These are phyloP conservation scores for Triplophysa tibetana DNA, from an alignment of 2,113 vertebrate species.

Conservation along the genomic window DNA sequence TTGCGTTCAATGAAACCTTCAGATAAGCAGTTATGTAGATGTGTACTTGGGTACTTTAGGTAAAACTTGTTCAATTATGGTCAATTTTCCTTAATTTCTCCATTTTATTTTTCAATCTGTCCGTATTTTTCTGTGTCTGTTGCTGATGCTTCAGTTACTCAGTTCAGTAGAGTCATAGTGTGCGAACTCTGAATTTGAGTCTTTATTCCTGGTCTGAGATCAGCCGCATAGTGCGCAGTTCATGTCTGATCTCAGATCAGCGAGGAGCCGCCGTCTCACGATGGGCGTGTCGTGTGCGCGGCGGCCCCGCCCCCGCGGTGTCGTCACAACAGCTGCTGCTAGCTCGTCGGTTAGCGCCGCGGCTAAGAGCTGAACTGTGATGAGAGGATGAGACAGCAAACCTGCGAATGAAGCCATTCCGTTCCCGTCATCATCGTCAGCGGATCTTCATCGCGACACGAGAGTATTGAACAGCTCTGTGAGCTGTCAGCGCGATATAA, in stretches of 20 bases:
- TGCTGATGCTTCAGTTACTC: too few relatives aligned
- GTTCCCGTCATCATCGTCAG: background rate
- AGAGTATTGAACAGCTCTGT: background rate
- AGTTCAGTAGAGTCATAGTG: too few relatives aligned
- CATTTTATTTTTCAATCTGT: too few relatives aligned
- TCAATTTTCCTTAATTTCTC: too few relatives aligned
- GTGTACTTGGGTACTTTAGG: too few relatives aligned
- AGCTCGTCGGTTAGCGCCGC: constrained; percentile 41
- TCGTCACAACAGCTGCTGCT: constrained; percentile 56
- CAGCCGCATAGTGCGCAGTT: too few relatives aligned
- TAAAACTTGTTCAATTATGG: too few relatives aligned
- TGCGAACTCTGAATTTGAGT: too few relatives aligned
- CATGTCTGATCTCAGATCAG: background rate
- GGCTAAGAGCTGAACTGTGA: constrained; percentile 50
- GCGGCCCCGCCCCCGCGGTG: constrained; percentile 42
- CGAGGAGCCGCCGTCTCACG: background rate
- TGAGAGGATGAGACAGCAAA: constrained; percentile 77
- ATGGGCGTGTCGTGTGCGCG: constrained; percentile 54
- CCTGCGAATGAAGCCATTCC: constrained; percentile 49
- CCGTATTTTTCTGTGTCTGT: too few relatives aligned
- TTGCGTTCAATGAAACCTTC: too few relatives aligned
- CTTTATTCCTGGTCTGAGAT: too few relatives aligned
- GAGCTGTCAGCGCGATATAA: background rate
- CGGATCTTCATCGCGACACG: background rate
- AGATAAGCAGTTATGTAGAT: too few relatives aligned